Conservation (phyloP, 2,797 vertebrate species). For the Halcyon chelicuti region DNA sequence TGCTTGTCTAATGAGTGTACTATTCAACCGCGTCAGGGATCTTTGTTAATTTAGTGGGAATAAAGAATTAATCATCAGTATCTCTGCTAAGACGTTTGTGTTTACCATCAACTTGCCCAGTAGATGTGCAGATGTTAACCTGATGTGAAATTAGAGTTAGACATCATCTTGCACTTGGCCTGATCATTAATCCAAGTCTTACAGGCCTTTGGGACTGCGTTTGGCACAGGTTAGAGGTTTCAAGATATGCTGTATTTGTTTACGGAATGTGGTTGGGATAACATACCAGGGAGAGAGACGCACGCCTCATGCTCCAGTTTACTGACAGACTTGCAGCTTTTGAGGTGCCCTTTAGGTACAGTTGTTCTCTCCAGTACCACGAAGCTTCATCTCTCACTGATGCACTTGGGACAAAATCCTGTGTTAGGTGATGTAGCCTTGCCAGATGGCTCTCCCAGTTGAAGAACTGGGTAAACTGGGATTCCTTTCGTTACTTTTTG, state of each 20-base stretch:
- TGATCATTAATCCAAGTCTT: neutral
- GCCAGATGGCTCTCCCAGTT: neutral
- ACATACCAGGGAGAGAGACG: neutral
- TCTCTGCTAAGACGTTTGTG: neutral
- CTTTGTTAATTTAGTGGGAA: conserved; percentile 38
- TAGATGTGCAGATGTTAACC: conserved; percentile 13
- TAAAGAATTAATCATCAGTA: neutral
- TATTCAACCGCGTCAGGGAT: neutral
- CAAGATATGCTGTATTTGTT: conserved; percentile 19
- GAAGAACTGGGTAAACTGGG: neutral
- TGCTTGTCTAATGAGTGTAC: neutral
- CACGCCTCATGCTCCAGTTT: neutral
- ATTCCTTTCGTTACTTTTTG: neutral
- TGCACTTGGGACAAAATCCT: neutral
- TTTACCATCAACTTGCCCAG: conserved; percentile 10
- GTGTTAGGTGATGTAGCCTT: neutral
- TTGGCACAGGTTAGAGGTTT: conserved; percentile 11
- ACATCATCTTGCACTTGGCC: neutral
- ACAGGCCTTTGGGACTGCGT: neutral
- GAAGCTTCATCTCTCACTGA: neutral
- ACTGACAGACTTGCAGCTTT: neutral
- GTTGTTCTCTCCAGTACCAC: neutral
- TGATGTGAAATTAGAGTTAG: conserved; percentile 1
- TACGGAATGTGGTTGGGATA: neutral
- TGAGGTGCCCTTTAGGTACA: neutral